A percentile compares a stretch with the other conserved stretches of the same genome.
Conservation (phyloP, 2,888 invertebrate genomes). For the Auanema freiburgensis region DNA sequence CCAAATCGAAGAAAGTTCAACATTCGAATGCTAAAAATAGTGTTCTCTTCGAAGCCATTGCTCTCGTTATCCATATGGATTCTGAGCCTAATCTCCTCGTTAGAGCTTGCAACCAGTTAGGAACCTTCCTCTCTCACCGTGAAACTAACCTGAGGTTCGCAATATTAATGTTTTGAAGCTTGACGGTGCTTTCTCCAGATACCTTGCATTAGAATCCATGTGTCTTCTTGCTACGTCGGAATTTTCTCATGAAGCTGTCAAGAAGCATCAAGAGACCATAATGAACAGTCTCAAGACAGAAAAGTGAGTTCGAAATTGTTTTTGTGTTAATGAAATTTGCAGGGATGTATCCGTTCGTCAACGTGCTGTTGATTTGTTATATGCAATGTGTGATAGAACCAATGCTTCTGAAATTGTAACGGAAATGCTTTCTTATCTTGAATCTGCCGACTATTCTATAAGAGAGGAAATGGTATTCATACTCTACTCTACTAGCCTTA, state of each 20-base stretch:
- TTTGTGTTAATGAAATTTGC: constrained; percentile 1
- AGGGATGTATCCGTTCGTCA: constrained; percentile 76
- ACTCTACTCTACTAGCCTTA: background rate
- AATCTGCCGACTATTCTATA: constrained; percentile 98
- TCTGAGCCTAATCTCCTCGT: constrained; percentile 76
- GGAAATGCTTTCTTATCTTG: constrained; percentile 97
- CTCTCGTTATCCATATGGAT: constrained; percentile 98
- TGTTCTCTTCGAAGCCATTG: constrained; percentile 98
- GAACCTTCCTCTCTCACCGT: constrained; percentile 87
- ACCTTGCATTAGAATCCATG: constrained; percentile 97
- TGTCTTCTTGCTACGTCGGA: constrained; percentile 97
- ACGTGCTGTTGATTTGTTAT: constrained; percentile 93
- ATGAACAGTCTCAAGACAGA: constrained; percentile 87
- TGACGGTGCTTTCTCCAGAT: constrained; percentile 67
- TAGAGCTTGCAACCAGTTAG: constrained; percentile 95
- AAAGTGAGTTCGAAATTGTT: constrained; percentile 26
- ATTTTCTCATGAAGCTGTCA: constrained; percentile 98
- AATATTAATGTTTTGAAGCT: background rate
- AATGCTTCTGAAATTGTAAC: constrained; percentile 99
- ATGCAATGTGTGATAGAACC: constrained; percentile 99
- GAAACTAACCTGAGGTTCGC: constrained; percentile 87
- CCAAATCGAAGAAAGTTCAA: constrained; percentile 99
- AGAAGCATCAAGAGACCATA: constrained; percentile 98
- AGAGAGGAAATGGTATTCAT: constrained; percentile 93
- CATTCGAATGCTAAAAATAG: constrained; percentile 99